Evolutionary conservation across 2,888 invertebrate species (phyloP), one percentile per base, ranked within the genome.

Genomic region (Orthonychiurus folsomi): DNA sequence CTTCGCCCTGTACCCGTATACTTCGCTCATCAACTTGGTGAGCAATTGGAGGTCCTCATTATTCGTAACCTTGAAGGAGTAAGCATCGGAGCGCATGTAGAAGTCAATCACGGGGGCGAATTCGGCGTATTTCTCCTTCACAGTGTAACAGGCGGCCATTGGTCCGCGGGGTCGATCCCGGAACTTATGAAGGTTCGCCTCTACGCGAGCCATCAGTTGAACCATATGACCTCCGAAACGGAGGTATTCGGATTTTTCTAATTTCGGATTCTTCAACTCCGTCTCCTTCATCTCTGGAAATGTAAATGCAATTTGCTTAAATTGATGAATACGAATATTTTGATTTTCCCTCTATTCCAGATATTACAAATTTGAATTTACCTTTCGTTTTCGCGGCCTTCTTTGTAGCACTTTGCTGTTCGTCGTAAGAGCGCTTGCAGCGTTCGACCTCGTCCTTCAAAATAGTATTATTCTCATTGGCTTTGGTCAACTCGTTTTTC

Each of bases 221-320:
- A 54, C 58, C 64, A 64, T 64, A n/a, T 64, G 54, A 5, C 15
- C 15, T 1, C 64, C 64, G 26, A 50, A 64, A 2, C 58, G 25
- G 24, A 61, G 47, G 28, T 61, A 56, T 25, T 60, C 37, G 3
- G 52, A 21, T 21, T 58, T 60, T 21, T 60, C 21, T 12, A 26
- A 50, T n/a, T 52, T 18, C 9, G 50, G 20, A 47, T 54, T 52
- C 3, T 37, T 25, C 1, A 59, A 26, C 27, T 63, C 63, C 26
- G 26, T 50, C 12, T 63, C 20, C n/a, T 24, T 28, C 25, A n/a
- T 48, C n/a, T 54, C 60, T n/a, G n/a, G n/a, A n/a, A n/a, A n/a
- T n/a, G n/a, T n/a, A 21, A 54, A 58, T 62, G 50, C 3, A 54
- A 28, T 12, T 26, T 3, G 3, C 9, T 3, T 18, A 15, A 24